Percentiles rank a stretch among this genome's conserved stretches.
Conservation (phyloP, 2,888 invertebrate species). For the Xylophagus ater region DNA sequence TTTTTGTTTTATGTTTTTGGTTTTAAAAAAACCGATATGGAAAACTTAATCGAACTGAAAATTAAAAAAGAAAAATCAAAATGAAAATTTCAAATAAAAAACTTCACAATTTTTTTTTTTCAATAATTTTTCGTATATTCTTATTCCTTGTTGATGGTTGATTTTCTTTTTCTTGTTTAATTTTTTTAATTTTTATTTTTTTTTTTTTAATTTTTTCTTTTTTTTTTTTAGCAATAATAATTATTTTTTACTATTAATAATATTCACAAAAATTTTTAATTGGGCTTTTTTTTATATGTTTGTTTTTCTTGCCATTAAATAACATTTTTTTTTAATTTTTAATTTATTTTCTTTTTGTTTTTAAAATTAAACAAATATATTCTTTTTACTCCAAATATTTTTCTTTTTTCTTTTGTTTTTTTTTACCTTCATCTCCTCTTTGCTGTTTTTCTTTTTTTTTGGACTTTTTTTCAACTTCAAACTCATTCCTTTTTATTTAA, state of each 20-base stretch:
- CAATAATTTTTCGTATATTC: too few relatives aligned
- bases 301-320: not conserved
- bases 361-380: not conserved
- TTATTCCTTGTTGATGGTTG: too few relatives aligned
- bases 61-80: too few relatives aligned
- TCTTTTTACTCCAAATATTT: not conserved
- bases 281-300: not conserved
- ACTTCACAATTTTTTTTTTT: too few relatives aligned
- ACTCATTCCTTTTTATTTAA: too few relatives aligned
- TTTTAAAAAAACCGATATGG: too few relatives aligned
- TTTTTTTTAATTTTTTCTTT: not conserved
- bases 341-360: not conserved
- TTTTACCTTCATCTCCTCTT: not conserved
- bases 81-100: too few relatives aligned
- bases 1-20: too few relatives aligned
- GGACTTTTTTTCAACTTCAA: not conserved
- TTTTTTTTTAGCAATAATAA: not conserved
- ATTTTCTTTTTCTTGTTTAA: too few relatives aligned
- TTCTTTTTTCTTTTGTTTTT: slow-evolving; percentile 3
- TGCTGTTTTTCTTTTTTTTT: not conserved
- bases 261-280: not conserved
- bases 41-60: too few relatives aligned
- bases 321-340: not conserved
- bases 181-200: slow-evolving; percentile 4
- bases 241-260: not conserved